Percentiles rank a stretch among this genome's conserved stretches.
These are phyloP conservation scores for Crossaster papposus DNA, from an alignment of 53 echinoderm and acorn worm species.

Conservation along the genomic window DNA sequence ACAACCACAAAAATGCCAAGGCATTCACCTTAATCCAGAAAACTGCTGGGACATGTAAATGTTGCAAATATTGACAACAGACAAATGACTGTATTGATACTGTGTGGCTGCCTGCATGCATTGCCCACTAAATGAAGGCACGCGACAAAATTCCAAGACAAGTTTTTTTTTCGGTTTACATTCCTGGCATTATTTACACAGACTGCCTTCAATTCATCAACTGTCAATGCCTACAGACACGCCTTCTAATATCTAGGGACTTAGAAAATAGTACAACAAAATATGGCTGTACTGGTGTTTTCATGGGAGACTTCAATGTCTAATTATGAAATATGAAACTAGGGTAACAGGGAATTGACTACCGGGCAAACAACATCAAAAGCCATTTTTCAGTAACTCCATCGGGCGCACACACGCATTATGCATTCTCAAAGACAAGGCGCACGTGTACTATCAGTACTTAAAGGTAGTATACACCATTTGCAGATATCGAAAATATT, in stretches of 20 bases:
- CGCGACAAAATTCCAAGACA: constrained; percentile 28
- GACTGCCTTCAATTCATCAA: constrained; percentile 24
- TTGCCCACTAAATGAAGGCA: constrained; percentile 14
- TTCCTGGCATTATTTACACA: constrained; percentile 38
- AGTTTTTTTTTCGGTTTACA: constrained; percentile 9
- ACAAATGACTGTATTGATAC: background rate
- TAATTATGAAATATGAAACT: no score
- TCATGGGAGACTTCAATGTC: background rate
- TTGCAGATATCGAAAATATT: no score
- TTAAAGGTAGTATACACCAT: no score
- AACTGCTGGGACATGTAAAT: background rate
- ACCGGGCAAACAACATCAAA: no score
- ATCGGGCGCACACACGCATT: no score
- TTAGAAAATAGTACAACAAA: background rate
- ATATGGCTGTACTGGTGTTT: background rate
- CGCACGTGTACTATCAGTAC: no score
- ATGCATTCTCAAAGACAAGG: no score
- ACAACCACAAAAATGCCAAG: background rate
- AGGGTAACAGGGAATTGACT: no score
- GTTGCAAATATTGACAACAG: background rate
- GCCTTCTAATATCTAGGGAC: background rate
- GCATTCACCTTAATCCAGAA: background rate
- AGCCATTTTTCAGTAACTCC: no score
- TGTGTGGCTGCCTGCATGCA: background rate
- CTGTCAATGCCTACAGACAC: background rate